Conservation (phyloP, 2,113 vertebrate species). For the Garra rufa region DNA sequence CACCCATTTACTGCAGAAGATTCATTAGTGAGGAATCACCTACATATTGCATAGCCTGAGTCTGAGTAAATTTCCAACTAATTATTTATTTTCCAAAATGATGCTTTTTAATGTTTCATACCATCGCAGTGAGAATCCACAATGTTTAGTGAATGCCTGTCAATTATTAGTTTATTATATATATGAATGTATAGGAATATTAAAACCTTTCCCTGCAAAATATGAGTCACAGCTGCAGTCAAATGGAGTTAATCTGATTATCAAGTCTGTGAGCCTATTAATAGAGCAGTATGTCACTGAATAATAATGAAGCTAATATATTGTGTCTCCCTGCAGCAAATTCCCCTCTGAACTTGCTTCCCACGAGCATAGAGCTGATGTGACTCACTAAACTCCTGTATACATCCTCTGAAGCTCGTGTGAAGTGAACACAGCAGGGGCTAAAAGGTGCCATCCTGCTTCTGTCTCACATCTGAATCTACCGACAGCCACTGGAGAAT, state of each 20-base stretch:
- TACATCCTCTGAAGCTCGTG: neutral
- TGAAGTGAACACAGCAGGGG: constrained; percentile 21
- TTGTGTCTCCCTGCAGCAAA: neutral
- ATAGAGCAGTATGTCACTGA: constrained; percentile 17
- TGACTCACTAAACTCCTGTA: neutral
- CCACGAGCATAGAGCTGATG: neutral
- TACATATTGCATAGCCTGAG: neutral
- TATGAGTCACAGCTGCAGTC: neutral
- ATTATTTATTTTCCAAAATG: too few relatives aligned
- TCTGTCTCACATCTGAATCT: neutral
- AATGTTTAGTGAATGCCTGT: neutral
- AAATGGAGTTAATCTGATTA: neutral
- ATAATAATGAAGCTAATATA: constrained; percentile 22
- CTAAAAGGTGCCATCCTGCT: constrained; percentile 1
- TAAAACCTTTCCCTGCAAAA: neutral
- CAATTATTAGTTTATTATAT: neutral
- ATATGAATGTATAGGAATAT: neutral
- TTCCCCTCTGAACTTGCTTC: neutral
- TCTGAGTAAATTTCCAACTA: too few relatives aligned
- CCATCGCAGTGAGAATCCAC: neutral
- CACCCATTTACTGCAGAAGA: neutral
- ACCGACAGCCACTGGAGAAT: neutral
- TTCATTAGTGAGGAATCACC: neutral
- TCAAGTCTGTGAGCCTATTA: constrained; percentile 1
- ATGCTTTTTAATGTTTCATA: neutral